Percentiles rank a stretch among this genome's conserved stretches.
These are phyloP conservation scores for Ecliptopera silaceata DNA, from an alignment of 2,888 invertebrate species.

Conservation along the genomic window DNA sequence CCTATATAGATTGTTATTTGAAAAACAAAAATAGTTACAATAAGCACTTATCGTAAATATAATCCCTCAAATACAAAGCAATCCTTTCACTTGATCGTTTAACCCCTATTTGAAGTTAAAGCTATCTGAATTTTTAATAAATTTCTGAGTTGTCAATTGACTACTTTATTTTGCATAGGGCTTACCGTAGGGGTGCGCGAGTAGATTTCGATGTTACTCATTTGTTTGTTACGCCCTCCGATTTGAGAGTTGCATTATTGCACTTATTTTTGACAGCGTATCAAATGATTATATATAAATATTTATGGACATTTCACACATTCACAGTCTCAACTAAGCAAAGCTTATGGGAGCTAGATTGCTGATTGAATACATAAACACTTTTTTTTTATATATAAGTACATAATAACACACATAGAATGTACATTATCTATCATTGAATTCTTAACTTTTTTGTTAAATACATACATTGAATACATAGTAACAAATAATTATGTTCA, in stretches of 20 bases:
- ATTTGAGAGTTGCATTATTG: constrained; percentile 47
- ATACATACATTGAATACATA: no score
- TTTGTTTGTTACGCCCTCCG: constrained; percentile 70
- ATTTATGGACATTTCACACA: no score
- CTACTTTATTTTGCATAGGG: constrained; percentile 83
- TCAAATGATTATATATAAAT: no score
- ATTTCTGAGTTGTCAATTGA: constrained; percentile 82
- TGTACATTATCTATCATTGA: no score
- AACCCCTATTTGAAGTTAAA: constrained; percentile 77
- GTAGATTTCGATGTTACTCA: constrained; percentile 82
- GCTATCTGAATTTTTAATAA: constrained; percentile 81
- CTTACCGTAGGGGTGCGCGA: constrained; percentile 73
- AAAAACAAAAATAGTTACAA: background rate
- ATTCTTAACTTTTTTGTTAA: no score
- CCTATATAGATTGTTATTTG: background rate
- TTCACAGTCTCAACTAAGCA: no score
- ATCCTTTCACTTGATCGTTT: constrained; percentile 77
- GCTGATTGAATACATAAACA: no score
- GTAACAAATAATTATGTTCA: no score
- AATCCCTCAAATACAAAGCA: constrained; percentile 31
- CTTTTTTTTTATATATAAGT: no score
- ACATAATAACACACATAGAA: no score
- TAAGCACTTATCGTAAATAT: constrained; percentile 26
- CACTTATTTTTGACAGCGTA: constrained; percentile 75
- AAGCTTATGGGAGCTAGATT: no score